Percentiles rank a stretch among this genome's conserved stretches.
Evolutionary conservation across 2,888 invertebrate genomes (phyloP).

Genomic region (Panopea generosa): DNA sequence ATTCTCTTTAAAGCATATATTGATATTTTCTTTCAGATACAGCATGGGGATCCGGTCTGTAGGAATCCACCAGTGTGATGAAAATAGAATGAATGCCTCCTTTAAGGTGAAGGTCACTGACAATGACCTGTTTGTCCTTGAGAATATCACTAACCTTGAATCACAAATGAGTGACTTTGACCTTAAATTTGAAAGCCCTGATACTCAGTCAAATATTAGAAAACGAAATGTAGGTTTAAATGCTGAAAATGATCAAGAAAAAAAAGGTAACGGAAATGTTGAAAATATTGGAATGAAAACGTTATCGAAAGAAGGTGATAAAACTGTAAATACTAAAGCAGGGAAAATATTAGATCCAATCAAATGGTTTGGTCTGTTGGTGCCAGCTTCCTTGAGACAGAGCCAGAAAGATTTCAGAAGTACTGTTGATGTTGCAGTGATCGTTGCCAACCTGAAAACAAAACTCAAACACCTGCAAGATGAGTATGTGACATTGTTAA

Average conservation of each 20-base stretch:
- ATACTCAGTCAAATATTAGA: conserved; percentile 32
- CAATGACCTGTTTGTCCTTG: conserved; percentile 20
- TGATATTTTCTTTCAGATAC: conserved; percentile 68
- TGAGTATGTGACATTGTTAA: conserved; percentile 26
- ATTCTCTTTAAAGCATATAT: too few species aligned
- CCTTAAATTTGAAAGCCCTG: neutral
- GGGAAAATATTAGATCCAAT: conserved; percentile 88
- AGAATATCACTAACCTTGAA: conserved; percentile 13
- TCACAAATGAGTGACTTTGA: conserved; percentile 17
- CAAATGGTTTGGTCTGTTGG: conserved; percentile 94
- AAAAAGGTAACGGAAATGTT: conserved; percentile 14
- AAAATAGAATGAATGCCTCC: conserved; percentile 69
- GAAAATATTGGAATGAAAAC: conserved; percentile 23
- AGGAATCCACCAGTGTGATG: conserved; percentile 69
- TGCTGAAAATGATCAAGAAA: conserved; percentile 11
- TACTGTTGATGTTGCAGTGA: conserved; percentile 60
- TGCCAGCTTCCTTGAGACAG: conserved; percentile 91
- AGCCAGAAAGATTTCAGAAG: conserved; percentile 92
- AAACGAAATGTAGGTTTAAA: conserved; percentile 47
- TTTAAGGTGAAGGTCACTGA: conserved; percentile 52
- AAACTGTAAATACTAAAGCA: too few species aligned
- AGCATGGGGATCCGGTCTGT: conserved; percentile 77
- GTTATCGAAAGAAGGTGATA: conserved; percentile 8
- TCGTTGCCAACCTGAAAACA: conserved; percentile 60
- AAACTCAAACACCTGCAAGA: conserved; percentile 24